Conservation (phyloP, 2,797 vertebrate species). For the Artibeus jamaicensis region DNA sequence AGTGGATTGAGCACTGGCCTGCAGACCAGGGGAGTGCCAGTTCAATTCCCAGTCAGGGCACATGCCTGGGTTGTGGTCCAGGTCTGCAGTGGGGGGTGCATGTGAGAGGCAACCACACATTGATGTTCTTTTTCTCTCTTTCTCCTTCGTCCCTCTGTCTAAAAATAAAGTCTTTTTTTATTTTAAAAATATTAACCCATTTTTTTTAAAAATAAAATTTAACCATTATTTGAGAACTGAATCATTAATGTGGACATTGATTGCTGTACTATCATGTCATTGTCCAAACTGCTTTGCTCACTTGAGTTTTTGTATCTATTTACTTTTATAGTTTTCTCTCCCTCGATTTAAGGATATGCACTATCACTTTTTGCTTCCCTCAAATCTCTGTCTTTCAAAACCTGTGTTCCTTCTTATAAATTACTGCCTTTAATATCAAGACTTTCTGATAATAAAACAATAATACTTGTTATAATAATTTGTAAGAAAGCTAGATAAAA, state of each 20-base stretch:
- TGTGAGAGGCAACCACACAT: no score
- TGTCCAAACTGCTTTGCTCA: background rate
- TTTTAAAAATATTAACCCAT: background rate
- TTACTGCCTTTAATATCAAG: background rate
- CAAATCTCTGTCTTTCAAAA: background rate
- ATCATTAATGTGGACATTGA: background rate
- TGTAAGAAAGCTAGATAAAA: background rate
- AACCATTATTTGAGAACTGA: background rate
- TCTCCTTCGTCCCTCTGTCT: no score
- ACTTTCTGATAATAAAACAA: slow-evolving; percentile 33
- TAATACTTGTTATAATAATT: background rate
- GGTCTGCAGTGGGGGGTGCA: no score
- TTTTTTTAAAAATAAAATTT: background rate
- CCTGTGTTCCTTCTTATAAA: background rate
- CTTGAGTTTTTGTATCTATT: background rate
- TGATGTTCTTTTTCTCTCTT: no score
- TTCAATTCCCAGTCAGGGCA: no score
- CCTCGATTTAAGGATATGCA: background rate
- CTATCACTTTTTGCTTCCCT: background rate
- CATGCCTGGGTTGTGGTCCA: no score
- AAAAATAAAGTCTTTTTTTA: no score
- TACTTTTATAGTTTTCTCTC: background rate
- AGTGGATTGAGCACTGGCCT: no score
- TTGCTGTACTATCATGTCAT: background rate
- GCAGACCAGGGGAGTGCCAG: no score